Evolutionary conservation across 2,888 invertebrate species (phyloP), one percentile per base, ranked within the genome.

Genomic region (Acanthosoma haemorrhoidale): DNA sequence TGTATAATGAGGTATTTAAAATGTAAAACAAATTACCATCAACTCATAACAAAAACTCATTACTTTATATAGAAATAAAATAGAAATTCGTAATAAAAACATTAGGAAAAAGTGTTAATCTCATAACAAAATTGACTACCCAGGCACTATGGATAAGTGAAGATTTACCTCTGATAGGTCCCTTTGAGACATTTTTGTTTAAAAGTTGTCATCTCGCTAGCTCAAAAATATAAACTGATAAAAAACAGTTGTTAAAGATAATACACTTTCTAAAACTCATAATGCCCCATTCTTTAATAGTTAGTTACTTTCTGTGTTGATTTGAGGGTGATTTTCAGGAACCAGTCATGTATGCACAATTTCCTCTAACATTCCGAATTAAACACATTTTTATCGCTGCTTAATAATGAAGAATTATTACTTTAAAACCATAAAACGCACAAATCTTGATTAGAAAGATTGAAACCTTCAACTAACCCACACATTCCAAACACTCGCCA

Each of bases 141-240:
- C n/a, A n/a, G n/a, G n/a, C n/a, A n/a, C n/a, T n/a, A n/a, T n/a
- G n/a, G n/a, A n/a, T n/a, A n/a, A n/a, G n/a, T n/a, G n/a, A 18
- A 38, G 15, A 58, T 57, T 68, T 74, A 76, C 76, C 76, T 76
- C 76, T 57, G 76, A 76, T 73, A 76, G 74, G 74, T 76, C 76
- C 71, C 76, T 70, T 73, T 76, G 76, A 73, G 76, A 76, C 76
- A 76, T 76, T 18, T 15, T 71, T 58, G 57, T n/a, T 39, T 71
- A 67, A 61, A 34, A 71, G 67, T 71, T 66, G 70, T 59, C 73
- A 73, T 73, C 51, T 73, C 71, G 73, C 25, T 38, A 39, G 43
- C 21, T 43, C 43, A 16, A 63, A 5, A 41, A 63, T 16, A 6
- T 38, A 15, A 63, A 63, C 25, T 6, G 41, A 15, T 29, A 38